Conservation (phyloP, 2,113 vertebrate species). For the Corydoras sp. region DNA sequence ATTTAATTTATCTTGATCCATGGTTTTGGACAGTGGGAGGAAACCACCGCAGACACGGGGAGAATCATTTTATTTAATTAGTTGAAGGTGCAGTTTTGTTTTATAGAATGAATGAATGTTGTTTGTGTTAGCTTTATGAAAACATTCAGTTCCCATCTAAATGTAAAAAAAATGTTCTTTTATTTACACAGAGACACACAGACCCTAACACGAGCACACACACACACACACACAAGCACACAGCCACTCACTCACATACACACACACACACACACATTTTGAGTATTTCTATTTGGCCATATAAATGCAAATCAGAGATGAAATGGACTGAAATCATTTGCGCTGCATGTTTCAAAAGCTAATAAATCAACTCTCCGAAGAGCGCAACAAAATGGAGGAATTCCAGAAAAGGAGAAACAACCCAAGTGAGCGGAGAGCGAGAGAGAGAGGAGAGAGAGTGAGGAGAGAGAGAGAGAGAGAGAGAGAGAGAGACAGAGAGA, state of each 20-base stretch:
- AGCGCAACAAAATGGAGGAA: conserved; percentile 19
- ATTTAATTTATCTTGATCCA: no score
- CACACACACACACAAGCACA: conserved; percentile 21
- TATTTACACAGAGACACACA: no score
- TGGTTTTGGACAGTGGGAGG: no score
- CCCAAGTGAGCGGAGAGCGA: neutral
- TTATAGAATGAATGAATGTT: no score
- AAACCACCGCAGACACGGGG: no score
- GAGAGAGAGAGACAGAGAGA: neutral
- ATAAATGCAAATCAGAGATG: conserved; percentile 52
- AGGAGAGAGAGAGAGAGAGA: neutral
- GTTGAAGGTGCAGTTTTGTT: no score
- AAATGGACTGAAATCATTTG: conserved; percentile 40
- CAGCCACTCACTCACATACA: neutral
- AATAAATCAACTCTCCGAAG: conserved; percentile 22
- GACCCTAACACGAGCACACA: neutral
- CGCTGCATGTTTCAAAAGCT: conserved; percentile 7
- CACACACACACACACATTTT: conserved; percentile 9
- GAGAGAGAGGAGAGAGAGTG: neutral
- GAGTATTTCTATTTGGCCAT: conserved; percentile 27
- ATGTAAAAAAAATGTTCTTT: no score
- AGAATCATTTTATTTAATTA: no score
- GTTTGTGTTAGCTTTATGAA: no score
- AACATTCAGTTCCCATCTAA: no score
- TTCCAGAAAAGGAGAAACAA: neutral